These are phyloP conservation scores for Propithecus coquereli DNA, from an alignment of 2,113 vertebrate genomes.

Conservation along the genomic window DNA sequence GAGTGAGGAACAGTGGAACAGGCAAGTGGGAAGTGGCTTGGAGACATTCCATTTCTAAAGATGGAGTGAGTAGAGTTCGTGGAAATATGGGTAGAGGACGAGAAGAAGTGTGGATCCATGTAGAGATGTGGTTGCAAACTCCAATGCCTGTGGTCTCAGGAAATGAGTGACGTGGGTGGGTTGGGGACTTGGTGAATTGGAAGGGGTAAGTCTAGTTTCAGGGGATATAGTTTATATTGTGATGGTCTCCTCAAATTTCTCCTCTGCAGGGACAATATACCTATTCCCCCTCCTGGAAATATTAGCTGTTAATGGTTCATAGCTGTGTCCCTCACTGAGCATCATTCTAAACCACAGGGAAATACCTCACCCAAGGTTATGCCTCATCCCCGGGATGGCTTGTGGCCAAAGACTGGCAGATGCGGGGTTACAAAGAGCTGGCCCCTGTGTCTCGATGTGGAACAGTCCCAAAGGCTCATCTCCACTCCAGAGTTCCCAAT, in stretches of 20 bases:
- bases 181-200: neutral
- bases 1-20: neutral
- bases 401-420: neutral
- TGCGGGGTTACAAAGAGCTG: neutral
- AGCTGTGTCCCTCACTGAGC: neutral
- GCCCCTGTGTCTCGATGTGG: neutral
- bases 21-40: neutral
- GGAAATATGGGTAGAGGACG: neutral
- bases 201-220: neutral
- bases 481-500: neutral
- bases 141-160: neutral
- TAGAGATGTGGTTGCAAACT: neutral
- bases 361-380: neutral
- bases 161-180: neutral
- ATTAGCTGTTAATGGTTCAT: neutral
- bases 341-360: neutral
- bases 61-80: neutral
- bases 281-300: neutral
- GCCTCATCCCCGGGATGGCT: neutral
- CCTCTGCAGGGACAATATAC: neutral
- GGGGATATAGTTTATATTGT: neutral
- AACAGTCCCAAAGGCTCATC: neutral
- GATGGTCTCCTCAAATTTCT: neutral
- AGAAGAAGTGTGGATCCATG: neutral
- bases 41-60: neutral